Evolutionary conservation across 2,888 invertebrate species (phyloP).

Genomic region (Cheilosia impressa): DNA sequence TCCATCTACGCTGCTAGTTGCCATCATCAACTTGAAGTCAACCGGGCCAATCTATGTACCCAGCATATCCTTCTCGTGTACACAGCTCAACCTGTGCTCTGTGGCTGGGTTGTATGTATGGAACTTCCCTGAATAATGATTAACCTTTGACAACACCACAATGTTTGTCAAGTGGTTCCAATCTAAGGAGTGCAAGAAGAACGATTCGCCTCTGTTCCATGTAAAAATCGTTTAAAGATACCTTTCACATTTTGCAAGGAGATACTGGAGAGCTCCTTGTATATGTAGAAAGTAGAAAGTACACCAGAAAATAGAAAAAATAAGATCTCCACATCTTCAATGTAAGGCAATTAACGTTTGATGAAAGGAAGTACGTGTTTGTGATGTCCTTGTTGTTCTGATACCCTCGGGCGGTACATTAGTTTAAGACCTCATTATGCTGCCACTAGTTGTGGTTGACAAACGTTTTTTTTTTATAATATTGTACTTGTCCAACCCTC

Average conservation of each 20-base stretch:
- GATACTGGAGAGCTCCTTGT: background rate
- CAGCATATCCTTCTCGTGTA: constrained; percentile 56
- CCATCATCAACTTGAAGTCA: constrained; percentile 53
- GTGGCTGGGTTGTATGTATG: constrained; percentile 28
- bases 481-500: background rate
- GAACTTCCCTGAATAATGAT: constrained; percentile 68
- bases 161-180: constrained; percentile 71
- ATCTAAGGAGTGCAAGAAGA: constrained; percentile 52
- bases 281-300: background rate
- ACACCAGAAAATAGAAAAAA: constrained; percentile 47
- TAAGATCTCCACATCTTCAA: constrained; percentile 26
- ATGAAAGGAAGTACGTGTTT: constrained; percentile 40
- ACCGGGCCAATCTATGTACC: constrained; percentile 41
- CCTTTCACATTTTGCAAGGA: constrained; percentile 41
- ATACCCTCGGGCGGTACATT: constrained; percentile 58
- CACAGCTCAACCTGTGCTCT: constrained; percentile 57
- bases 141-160: constrained; percentile 74
- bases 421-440: constrained; percentile 66
- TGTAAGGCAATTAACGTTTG: constrained; percentile 55
- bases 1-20: constrained; percentile 40
- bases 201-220: constrained; percentile 11
- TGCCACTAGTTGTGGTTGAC: constrained; percentile 30
- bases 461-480: constrained; percentile 21
- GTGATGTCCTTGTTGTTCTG: constrained; percentile 52
- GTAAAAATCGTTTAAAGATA: constrained; percentile 44